These are phyloP conservation scores for Gadus chalcogrammus DNA, from an alignment of 2,113 vertebrate genomes.

Conservation along the genomic window DNA sequence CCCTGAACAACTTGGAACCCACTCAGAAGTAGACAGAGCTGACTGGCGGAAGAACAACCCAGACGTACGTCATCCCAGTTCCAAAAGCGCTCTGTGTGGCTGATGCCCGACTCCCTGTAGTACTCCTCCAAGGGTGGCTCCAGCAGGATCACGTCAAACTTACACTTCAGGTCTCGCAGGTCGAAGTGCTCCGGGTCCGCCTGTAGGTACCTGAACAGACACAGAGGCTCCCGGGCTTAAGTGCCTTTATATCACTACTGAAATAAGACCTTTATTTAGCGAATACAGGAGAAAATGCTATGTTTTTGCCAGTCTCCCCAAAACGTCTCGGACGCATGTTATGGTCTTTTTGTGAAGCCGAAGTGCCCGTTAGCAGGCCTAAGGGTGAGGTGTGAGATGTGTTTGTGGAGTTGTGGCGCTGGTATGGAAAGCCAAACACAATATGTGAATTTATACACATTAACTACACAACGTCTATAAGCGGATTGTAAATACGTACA, in stretches of 20 bases:
- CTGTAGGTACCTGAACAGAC: conserved; percentile 86
- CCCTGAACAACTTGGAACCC: no score
- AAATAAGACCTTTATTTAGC: not conserved
- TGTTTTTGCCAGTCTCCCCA: no score
- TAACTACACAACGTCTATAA: no score
- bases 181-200: conserved; percentile 92
- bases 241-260: not conserved
- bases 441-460: no score
- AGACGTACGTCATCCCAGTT: conserved; percentile 89
- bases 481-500: conserved; percentile 72
- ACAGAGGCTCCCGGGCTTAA: conserved; percentile 2
- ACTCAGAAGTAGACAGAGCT: no score
- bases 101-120: conserved; percentile 94
- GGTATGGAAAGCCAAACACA: not conserved
- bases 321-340: no score
- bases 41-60: not conserved
- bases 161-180: conserved; percentile 87
- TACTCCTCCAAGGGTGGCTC: conserved; percentile 95
- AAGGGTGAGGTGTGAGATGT: no score
- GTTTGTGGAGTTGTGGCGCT: no score
- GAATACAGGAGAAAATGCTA: not conserved
- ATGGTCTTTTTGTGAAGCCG: no score
- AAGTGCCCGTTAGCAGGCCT: no score
- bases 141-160: conserved; percentile 96
- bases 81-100: conserved; percentile 95